Percentiles rank a stretch among this genome's conserved stretches.
phyloP scores from a whole-genome alignment of 2,888 invertebrate genomes.

The Drosophila mimetica region DNA sequence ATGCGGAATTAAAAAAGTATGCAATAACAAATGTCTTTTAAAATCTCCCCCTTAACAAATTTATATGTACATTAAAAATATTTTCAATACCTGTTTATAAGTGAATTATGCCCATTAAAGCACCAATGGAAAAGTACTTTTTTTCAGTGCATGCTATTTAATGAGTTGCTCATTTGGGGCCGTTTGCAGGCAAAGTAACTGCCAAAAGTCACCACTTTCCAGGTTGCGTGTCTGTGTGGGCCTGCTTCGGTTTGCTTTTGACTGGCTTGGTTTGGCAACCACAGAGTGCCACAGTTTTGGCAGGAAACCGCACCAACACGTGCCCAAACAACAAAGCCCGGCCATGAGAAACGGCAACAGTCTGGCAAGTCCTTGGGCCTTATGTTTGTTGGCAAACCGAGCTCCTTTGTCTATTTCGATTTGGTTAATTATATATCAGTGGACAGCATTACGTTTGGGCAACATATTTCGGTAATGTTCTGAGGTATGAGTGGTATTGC shows the following conservation, averaged over 20 bases:
- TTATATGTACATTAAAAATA: too few relatives aligned
- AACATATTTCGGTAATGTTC: constrained; percentile 20
- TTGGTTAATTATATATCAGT: constrained; percentile 36
- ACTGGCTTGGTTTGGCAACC: constrained; percentile 43
- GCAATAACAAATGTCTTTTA: too few relatives aligned
- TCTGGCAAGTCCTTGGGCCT: constrained; percentile 14
- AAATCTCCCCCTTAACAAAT: too few relatives aligned
- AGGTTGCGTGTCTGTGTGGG: constrained; percentile 29
- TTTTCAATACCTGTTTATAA: too few relatives aligned
- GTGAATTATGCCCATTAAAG: too few relatives aligned
- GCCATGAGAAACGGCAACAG: constrained; percentile 16
- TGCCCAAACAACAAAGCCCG: constrained; percentile 17
- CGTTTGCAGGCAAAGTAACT: constrained; percentile 32
- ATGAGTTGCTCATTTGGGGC: constrained; percentile 34
- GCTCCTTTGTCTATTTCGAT: constrained; percentile 38
- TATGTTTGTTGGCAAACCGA: constrained; percentile 30
- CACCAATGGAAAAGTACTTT: too few relatives aligned
- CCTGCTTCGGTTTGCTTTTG: constrained; percentile 22
- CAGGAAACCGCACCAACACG: constrained; percentile 52
- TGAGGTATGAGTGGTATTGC: constrained; percentile 16
- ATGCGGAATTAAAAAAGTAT: too few relatives aligned
- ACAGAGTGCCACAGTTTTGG: constrained; percentile 53
- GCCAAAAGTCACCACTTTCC: constrained; percentile 42
- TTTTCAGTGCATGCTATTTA: constrained; percentile 14
- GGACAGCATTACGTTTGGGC: constrained; percentile 13